Evolutionary conservation across 2,797 vertebrate species (phyloP).

Genomic region (Pitangus sulphuratus): DNA sequence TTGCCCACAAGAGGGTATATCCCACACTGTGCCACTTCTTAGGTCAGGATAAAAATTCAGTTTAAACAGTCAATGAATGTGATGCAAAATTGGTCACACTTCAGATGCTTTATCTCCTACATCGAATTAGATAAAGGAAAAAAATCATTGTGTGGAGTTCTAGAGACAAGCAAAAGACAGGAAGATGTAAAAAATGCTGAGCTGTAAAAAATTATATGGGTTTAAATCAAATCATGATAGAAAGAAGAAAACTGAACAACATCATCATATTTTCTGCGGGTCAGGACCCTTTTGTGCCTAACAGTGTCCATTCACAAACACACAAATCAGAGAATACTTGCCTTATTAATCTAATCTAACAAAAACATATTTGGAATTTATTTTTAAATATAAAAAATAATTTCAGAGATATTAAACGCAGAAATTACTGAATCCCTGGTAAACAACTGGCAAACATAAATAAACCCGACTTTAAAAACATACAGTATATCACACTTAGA

Average conservation of each 20-base stretch:
- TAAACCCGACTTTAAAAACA: background rate
- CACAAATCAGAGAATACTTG: background rate
- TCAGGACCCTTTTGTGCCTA: background rate
- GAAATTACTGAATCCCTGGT: background rate
- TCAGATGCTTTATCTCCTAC: background rate
- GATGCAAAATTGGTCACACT: background rate
- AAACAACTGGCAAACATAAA: background rate
- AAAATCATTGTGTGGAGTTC: accelerated
- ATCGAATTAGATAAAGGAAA: background rate
- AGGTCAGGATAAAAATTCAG: background rate
- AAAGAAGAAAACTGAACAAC: background rate
- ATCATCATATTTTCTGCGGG: background rate
- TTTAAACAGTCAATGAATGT: background rate
- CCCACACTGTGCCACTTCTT: background rate
- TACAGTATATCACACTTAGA: background rate
- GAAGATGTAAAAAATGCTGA: background rate
- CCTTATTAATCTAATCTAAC: background rate
- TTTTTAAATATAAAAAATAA: background rate
- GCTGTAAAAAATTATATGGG: background rate
- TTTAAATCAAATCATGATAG: background rate
- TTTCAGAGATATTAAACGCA: background rate
- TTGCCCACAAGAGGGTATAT: constrained; percentile 36
- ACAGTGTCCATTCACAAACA: background rate
- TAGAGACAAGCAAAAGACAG: background rate
- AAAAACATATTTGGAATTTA: background rate